Conservation (phyloP, 1,140 invertebrate species). For the Tetraneura akinire region DNA sequence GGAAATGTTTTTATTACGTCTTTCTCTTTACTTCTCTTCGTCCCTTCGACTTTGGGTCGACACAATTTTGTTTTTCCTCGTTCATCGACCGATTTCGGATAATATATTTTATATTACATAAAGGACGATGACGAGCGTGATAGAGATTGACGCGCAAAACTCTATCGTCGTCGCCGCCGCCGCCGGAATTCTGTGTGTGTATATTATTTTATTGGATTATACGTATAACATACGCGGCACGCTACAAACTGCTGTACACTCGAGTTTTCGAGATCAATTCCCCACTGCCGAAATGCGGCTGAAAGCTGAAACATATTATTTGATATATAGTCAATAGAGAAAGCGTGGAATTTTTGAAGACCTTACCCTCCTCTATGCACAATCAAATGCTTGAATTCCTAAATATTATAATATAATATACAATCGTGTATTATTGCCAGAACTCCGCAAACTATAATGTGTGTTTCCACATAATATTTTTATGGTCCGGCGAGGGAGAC, state of each 20-base stretch:
- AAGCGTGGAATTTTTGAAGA: neutral
- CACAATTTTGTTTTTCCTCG: neutral
- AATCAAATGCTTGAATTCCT: neutral
- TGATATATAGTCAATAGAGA: no score
- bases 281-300: neutral
- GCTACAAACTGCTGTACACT: neutral
- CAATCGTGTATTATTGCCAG: no score
- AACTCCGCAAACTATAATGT: no score
- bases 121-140: neutral
- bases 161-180: neutral
- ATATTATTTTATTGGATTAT: constrained; percentile 37
- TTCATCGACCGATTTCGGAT: neutral
- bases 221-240: no score
- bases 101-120: no score
- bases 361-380: neutral
- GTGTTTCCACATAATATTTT: no score
- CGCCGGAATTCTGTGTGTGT: no score
- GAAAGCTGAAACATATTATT: no score
- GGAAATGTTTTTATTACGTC: constrained; percentile 35
- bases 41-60: no score
- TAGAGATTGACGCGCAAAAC: neutral
- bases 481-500: no score
- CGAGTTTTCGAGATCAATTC: constrained; percentile 22
- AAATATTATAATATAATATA: neutral
- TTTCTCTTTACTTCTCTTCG: no score